These are phyloP conservation scores for Trigoniulus corallinus DNA, from an alignment of 1,140 invertebrate species.

Conservation along the genomic window DNA sequence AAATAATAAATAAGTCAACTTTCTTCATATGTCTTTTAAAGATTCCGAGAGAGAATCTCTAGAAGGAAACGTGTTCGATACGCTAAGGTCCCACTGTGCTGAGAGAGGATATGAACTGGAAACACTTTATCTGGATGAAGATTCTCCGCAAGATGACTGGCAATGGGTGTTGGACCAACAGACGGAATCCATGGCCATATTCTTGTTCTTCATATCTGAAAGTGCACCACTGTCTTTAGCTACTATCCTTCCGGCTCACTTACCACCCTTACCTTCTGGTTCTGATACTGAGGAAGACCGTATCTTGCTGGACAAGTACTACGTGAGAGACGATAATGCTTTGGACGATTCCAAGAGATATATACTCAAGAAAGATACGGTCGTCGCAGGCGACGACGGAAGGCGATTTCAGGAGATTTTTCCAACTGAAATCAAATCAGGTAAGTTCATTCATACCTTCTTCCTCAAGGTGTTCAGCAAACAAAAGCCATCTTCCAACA, in stretches of 20 bases:
- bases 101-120: slow-evolving; percentile 46
- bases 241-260: slow-evolving; percentile 55
- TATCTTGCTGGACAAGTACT: slow-evolving; percentile 49
- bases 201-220: slow-evolving; percentile 54
- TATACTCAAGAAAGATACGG: slow-evolving; percentile 23
- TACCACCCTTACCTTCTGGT: slow-evolving; percentile 46
- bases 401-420: not conserved
- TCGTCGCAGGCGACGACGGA: not conserved
- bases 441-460: not conserved
- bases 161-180: slow-evolving; percentile 46
- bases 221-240: slow-evolving; percentile 55
- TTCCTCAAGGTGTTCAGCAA: not conserved
- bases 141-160: slow-evolving; percentile 43
- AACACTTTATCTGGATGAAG: slow-evolving; percentile 49
- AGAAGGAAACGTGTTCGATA: slow-evolving; percentile 43
- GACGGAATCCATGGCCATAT: slow-evolving; percentile 49
- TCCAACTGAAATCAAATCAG: not conserved
- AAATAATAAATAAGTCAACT: not conserved
- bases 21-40: not conserved
- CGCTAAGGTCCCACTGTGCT: slow-evolving; percentile 37
- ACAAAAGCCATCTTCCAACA: not conserved
- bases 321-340: slow-evolving; percentile 42
- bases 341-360: slow-evolving; percentile 35
- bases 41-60: slow-evolving; percentile 38
- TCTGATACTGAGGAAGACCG: slow-evolving; percentile 37